Base-by-base conservation (phyloP, 2,113 vertebrate genomes). In the Pluvianellus socialis region DNA sequence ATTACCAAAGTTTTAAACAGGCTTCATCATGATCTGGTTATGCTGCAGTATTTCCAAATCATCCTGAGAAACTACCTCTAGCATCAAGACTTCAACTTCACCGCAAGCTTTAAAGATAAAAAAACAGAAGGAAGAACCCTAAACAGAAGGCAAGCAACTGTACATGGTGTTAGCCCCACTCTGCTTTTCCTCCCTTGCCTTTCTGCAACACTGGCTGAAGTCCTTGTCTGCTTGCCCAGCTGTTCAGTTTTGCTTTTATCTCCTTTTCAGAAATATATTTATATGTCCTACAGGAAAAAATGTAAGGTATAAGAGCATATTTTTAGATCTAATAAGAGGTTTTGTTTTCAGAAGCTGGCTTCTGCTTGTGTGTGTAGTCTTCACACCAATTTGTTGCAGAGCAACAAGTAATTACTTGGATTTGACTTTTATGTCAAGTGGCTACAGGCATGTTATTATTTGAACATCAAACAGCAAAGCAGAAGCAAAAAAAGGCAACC, bases 111-210 rank as follows among this genome's bases (percentile, higher is more conserved):
- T 32, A 65, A 33, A 61, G 10, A 38, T 38, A 59, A 71, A 66
- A 63, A 19, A 3, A 12, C 38, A 70, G 33, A 65, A 73, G 7
- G 12, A 72, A 88, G 4, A 74, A 61, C 4, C 5, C 35, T 50
- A 79, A 90, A 59, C 17, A 52, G 30, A 40, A 86, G 23, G 9
- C 21, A 79, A 38, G 24, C 28, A 45, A 17, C 61, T 7, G 9
- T 9, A 22, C 4, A 10, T 6, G 14, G 6, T 8, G 15, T 12
- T 14, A 52, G 42, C 42, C 55, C 58, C 62, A 56, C 0, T 0
- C 15, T 17, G 10, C 40, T 76, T 44, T 44, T 59, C 38, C n/a
- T 70, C 40, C 16, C 27, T 49, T 20, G 21, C 20, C 13, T 23
- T 82, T 33, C 56, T 35, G 7, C 4, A 77, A n/a, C 13, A 30